phyloP scores from a whole-genome alignment of 2,888 invertebrate species.

The Abrostola triplasia region DNA sequence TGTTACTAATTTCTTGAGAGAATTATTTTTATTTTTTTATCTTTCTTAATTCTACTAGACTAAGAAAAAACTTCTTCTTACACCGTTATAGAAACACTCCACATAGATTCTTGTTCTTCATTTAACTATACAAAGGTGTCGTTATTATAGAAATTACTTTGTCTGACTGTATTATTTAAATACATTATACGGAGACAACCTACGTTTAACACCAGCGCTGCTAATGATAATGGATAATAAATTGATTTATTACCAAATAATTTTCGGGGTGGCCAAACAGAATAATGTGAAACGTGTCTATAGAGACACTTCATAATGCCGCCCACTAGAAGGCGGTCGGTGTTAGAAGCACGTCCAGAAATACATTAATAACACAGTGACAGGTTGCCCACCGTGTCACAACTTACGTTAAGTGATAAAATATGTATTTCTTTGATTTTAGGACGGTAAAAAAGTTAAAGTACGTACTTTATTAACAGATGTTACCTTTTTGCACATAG shows the following conservation, averaged over 20 bases:
- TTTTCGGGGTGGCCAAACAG: background rate
- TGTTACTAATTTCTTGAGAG: no score
- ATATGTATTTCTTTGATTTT: constrained; percentile 34
- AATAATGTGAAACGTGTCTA: constrained; percentile 6
- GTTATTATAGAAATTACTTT: no score
- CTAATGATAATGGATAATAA: background rate
- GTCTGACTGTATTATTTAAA: no score
- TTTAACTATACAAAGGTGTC: no score
- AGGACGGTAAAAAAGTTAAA: background rate
- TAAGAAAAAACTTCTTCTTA: no score
- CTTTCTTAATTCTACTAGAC: no score
- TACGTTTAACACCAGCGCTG: background rate
- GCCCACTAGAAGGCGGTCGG: background rate
- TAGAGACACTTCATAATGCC: background rate
- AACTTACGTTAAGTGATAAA: constrained; percentile 39
- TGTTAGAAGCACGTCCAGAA: constrained; percentile 5
- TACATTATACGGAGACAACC: no score
- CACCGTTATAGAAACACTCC: no score
- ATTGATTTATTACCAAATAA: constrained; percentile 3
- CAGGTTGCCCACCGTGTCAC: constrained; percentile 22
- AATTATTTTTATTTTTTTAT: no score
- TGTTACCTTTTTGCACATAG: constrained; percentile 13
- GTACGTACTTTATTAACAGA: no score
- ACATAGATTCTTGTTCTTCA: no score
- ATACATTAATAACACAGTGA: constrained; percentile 35